These are phyloP conservation scores for Acrocephalus scirpaceus DNA, from an alignment of 2,797 vertebrate species.

Conservation along the genomic window DNA sequence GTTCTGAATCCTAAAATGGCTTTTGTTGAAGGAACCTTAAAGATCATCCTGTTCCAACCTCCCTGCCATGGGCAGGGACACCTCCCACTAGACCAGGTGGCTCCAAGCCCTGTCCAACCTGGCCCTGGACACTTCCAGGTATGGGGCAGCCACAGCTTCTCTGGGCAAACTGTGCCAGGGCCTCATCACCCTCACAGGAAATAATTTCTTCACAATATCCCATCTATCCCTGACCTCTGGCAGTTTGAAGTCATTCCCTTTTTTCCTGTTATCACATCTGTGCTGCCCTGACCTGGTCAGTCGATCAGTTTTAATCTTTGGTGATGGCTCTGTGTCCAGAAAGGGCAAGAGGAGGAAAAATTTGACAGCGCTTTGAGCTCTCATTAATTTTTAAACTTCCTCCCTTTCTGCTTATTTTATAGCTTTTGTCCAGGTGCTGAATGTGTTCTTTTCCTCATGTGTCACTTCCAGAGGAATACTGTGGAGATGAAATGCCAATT, in stretches of 20 bases:
- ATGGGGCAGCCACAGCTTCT: background rate
- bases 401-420: slow-evolving; percentile 47
- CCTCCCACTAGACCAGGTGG: background rate
- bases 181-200: background rate
- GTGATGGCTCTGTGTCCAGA: background rate
- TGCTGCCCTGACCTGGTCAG: background rate
- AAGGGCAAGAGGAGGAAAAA: background rate
- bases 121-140: background rate
- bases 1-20: background rate
- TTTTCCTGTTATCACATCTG: background rate
- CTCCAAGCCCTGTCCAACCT: rapidly evolving
- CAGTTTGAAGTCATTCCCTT: background rate
- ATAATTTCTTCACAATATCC: background rate
- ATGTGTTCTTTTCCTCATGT: background rate
- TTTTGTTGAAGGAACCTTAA: background rate
- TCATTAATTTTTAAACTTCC: slow-evolving; percentile 69
- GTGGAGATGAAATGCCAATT: background rate
- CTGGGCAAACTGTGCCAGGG: background rate
- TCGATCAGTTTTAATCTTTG: background rate
- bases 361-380: background rate
- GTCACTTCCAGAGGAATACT: slow-evolving; percentile 4
- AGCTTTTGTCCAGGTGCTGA: slow-evolving; percentile 17
- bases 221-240: background rate
- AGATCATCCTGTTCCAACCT: background rate
- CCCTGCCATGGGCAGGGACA: background rate